Evolutionary conservation across 2,113 vertebrate genomes (phyloP).

Genomic region (Ceyx cyanopectus): DNA sequence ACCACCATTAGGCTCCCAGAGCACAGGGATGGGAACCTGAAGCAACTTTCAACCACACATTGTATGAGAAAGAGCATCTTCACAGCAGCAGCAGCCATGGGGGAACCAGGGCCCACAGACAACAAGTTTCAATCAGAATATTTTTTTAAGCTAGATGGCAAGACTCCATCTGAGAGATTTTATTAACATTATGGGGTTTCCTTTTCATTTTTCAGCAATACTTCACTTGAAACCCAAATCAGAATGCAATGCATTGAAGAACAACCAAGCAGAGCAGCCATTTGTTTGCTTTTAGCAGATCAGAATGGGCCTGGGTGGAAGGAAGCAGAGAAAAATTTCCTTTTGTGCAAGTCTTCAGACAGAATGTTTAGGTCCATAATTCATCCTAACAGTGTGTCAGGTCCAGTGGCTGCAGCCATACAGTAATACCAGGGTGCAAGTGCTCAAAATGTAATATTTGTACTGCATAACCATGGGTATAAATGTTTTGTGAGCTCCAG

Average conservation of each 20-base stretch:
- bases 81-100: not conserved
- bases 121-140: not conserved
- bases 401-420: not conserved
- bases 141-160: not conserved
- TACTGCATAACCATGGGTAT: not conserved
- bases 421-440: not conserved
- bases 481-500: conserved; percentile 42
- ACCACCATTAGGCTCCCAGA: not conserved
- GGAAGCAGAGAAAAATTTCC: not conserved
- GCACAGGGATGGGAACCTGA: not conserved
- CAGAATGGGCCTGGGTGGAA: not conserved
- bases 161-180: not conserved
- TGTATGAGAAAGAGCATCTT: not conserved
- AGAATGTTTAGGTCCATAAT: not conserved
- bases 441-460: not conserved
- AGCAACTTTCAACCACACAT: fast-evolving
- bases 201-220: not conserved
- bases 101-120: not conserved
- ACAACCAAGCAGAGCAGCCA: not conserved
- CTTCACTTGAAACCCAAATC: not conserved
- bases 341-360: not conserved
- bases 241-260: not conserved
- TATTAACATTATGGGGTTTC: not conserved
- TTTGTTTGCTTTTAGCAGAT: not conserved
- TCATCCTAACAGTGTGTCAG: not conserved